Conservation (phyloP, 2,797 vertebrate species). For the Molossus alvarezi region DNA sequence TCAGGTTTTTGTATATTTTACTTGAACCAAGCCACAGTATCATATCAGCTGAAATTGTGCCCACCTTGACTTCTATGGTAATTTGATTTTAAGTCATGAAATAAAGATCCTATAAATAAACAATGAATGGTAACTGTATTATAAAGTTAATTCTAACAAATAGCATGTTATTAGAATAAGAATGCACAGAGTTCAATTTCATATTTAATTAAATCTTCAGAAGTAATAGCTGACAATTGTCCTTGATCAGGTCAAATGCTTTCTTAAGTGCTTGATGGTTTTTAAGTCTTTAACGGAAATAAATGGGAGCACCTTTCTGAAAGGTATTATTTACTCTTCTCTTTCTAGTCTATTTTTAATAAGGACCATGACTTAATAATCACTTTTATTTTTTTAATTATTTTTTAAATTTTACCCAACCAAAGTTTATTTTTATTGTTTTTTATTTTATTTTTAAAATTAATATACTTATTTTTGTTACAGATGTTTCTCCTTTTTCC, state of each 20-base stretch:
- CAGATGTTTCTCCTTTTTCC: too few relatives aligned
- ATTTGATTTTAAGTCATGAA: slow-evolving; percentile 68
- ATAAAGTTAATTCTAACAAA: slow-evolving; percentile 78
- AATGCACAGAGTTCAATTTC: slow-evolving; percentile 75
- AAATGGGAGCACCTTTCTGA: neutral
- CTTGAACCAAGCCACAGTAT: neutral
- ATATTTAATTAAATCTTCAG: slow-evolving; percentile 81
- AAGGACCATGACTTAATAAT: neutral
- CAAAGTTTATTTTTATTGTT: too few relatives aligned
- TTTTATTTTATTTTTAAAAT: too few relatives aligned
- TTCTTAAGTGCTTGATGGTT: slow-evolving; percentile 49
- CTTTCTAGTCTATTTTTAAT: neutral
- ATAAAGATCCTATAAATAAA: slow-evolving; percentile 65
- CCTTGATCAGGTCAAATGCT: slow-evolving; percentile 73
- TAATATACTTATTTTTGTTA: too few relatives aligned
- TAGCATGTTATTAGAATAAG: slow-evolving; percentile 72
- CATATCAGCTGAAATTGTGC: neutral
- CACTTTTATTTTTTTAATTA: neutral
- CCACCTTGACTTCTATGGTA: neutral
- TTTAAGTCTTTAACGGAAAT: slow-evolving; percentile 59
- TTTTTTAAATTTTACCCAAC: too few relatives aligned
- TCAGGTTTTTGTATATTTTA: neutral
- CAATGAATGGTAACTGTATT: slow-evolving; percentile 72
- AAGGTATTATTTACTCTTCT: slow-evolving; percentile 22
- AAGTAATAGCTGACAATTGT: slow-evolving; percentile 70